These are phyloP conservation scores for Empis livida DNA, from an alignment of 2,888 invertebrate species.

Conservation along the genomic window DNA sequence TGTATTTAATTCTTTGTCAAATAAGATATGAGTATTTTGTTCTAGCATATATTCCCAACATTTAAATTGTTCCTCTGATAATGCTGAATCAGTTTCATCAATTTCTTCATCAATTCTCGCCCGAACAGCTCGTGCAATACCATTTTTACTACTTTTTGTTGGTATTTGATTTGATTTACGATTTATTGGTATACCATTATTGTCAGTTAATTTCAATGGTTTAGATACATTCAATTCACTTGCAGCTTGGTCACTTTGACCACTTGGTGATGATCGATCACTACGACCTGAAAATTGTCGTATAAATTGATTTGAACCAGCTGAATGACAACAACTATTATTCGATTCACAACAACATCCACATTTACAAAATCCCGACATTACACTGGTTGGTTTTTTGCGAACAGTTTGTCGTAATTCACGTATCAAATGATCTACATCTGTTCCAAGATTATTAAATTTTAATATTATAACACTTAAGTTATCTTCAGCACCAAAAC, in stretches of 20 bases:
- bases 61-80: slow-evolving; percentile 77
- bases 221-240: slow-evolving; percentile 21
- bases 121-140: slow-evolving; percentile 48
- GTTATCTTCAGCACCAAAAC: slow-evolving; percentile 81
- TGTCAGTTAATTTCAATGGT: slow-evolving; percentile 18
- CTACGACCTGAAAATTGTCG: slow-evolving; percentile 37
- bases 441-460: slow-evolving; percentile 53
- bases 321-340: slow-evolving; percentile 46
- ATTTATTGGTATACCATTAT: slow-evolving; percentile 11
- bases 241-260: slow-evolving; percentile 63
- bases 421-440: slow-evolving; percentile 61
- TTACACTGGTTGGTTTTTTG: slow-evolving; percentile 39
- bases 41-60: slow-evolving; percentile 92
- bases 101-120: slow-evolving; percentile 47
- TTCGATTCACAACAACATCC: slow-evolving; percentile 49
- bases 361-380: slow-evolving; percentile 37
- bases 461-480: slow-evolving; percentile 74
- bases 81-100: slow-evolving; percentile 44
- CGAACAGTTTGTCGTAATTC: slow-evolving; percentile 63
- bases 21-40: slow-evolving; percentile 76
- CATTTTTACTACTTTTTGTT: slow-evolving; percentile 28
- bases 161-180: neutral
- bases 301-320: slow-evolving; percentile 27
- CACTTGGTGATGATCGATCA: slow-evolving; percentile 73
- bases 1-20: slow-evolving; percentile 77